Evolutionary conservation across 1,140 invertebrate species (phyloP).

Genomic region (Apis laboriosa): DNA sequence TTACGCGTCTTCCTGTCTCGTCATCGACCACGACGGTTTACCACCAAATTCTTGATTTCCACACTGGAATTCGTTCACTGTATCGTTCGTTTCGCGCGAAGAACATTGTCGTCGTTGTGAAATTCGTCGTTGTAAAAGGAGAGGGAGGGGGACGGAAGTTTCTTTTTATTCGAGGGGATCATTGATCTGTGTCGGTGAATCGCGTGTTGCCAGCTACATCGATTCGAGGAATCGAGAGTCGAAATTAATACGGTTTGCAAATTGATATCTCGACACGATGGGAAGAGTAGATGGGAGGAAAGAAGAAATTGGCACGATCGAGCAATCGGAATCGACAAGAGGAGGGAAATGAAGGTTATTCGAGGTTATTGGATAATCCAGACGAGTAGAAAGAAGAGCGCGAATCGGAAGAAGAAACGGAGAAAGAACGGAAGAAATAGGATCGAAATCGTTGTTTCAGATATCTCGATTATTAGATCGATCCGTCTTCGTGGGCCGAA

Average conservation of each 20-base stretch:
- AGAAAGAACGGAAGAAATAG: not conserved
- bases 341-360: not conserved
- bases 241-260: slow-evolving; percentile 62
- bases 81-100: too few species aligned
- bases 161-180: slow-evolving; percentile 10
- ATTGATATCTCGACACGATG: slow-evolving; percentile 3
- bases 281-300: not conserved
- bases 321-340: slow-evolving; percentile 44
- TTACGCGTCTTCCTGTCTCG: slow-evolving; percentile 51
- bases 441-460: not conserved
- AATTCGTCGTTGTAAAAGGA: too few species aligned
- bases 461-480: too few species aligned
- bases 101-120: too few species aligned
- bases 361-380: slow-evolving; percentile 17
- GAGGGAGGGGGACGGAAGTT: not conserved
- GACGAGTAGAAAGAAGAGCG: not conserved
- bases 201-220: slow-evolving; percentile 57
- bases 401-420: not conserved
- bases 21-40: slow-evolving; percentile 26
- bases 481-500: not conserved
- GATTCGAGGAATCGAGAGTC: slow-evolving; percentile 56
- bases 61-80: not conserved
- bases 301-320: slow-evolving; percentile 42
- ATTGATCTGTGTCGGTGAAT: slow-evolving; percentile 52
- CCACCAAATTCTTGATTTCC: not conserved